These are phyloP conservation scores for Numenius arquata DNA, from an alignment of 2,113 vertebrate species.

Conservation along the genomic window DNA sequence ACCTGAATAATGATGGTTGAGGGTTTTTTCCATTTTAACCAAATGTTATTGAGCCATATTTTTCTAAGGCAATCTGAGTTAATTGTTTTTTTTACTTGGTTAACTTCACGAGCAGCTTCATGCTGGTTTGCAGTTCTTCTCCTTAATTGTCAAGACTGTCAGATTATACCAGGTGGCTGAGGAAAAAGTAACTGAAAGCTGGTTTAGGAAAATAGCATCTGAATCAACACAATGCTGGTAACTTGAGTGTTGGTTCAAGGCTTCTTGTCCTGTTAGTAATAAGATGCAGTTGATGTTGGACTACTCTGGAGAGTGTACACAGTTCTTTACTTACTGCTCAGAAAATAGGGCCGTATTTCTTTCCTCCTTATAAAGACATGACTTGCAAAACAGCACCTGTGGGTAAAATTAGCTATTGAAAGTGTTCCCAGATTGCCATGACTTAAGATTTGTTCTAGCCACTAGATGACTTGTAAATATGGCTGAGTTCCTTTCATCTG, in stretches of 20 bases:
- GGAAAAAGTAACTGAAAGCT: background rate
- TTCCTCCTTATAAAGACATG: background rate
- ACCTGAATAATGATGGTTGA: background rate
- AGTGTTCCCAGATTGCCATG: background rate
- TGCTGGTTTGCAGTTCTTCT: background rate
- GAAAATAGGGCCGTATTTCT: background rate
- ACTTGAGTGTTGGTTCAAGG: background rate
- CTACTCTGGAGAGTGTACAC: background rate
- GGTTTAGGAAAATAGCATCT: background rate
- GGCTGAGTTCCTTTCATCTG: background rate
- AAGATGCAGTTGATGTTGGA: background rate
- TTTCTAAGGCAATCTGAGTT: background rate
- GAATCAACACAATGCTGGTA: background rate
- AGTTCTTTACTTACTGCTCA: background rate
- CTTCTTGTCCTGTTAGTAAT: background rate
- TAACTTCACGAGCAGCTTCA: background rate
- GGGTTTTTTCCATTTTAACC: background rate
- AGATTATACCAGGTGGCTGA: background rate
- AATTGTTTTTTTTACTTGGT: background rate
- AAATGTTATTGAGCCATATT: background rate
- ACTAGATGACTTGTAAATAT: background rate
- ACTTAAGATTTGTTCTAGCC: background rate
- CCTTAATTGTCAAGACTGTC: background rate
- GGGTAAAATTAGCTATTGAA: background rate
- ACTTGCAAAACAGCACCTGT: background rate